Percentiles rank a stretch among this genome's conserved stretches.
phyloP scores from a whole-genome alignment of 2,888 invertebrate genomes.

The Yponomeuta cagnagella region DNA sequence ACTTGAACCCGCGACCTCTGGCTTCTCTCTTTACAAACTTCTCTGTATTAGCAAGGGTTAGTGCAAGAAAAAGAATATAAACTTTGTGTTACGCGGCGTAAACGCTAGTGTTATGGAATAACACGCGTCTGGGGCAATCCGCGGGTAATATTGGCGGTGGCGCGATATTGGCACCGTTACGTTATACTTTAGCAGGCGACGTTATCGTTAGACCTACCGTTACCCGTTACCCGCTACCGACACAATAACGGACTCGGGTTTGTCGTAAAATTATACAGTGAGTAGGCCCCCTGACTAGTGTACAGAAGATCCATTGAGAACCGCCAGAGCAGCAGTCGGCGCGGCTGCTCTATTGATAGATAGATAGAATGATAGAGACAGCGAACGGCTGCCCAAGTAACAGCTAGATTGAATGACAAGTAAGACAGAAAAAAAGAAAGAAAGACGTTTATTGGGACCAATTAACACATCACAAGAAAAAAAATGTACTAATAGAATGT shows the following conservation, averaged over 20 bases:
- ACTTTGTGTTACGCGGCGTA: not conserved
- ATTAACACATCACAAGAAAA: too few species aligned
- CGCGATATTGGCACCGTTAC: conserved; percentile 36
- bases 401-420: too few species aligned
- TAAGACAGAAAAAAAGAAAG: too few species aligned
- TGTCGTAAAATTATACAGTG: conserved; percentile 25
- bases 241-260: conserved; percentile 29
- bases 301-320: not conserved
- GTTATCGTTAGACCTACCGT: conserved; percentile 35
- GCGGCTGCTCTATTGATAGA: not conserved
- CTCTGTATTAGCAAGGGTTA: too few species aligned
- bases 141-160: not conserved
- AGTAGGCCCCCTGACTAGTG: conserved; percentile 16
- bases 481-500: too few species aligned
- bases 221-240: conserved; percentile 27
- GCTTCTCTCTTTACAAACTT: too few species aligned
- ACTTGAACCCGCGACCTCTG: too few species aligned
- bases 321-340: not conserved
- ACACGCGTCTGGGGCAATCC: not conserved
- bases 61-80: not conserved
- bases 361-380: not conserved
- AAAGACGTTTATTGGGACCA: too few species aligned
- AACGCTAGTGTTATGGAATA: not conserved
- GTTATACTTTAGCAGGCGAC: conserved; percentile 32
- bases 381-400: not conserved